Evolutionary conservation across 2,113 vertebrate genomes (phyloP).

Genomic region (Anguilla japonica): DNA sequence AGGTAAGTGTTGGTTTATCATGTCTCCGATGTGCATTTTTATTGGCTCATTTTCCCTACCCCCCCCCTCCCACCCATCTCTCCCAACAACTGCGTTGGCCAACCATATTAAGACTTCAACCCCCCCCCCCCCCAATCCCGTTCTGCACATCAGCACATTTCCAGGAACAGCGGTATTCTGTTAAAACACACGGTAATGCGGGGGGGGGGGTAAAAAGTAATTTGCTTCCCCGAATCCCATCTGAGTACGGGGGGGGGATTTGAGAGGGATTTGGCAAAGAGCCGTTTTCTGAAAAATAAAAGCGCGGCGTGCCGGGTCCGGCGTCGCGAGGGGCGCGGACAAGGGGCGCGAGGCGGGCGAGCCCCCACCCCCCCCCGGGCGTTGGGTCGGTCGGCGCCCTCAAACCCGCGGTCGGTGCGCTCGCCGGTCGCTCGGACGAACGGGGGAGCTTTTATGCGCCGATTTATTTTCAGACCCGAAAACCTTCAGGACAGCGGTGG

Average conservation of each 20-base stretch:
- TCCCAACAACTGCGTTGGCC: no score
- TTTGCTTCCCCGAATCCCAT: constrained; percentile 5
- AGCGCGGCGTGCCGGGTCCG: neutral
- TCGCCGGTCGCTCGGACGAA: constrained; percentile 41
- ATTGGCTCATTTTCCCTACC: neutral
- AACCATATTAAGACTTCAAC: neutral
- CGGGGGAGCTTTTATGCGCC: constrained; percentile 43
- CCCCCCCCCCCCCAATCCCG: constrained; percentile 6
- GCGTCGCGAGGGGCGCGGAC: neutral
- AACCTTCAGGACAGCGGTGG: constrained; percentile 25
- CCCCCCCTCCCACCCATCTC: neutral
- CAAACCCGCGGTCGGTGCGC: constrained; percentile 53
- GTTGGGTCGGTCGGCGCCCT: constrained; percentile 43
- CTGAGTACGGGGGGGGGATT: neutral
- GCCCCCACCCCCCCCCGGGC: neutral
- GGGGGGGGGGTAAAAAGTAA: neutral
- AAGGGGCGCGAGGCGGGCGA: neutral
- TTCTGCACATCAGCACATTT: neutral
- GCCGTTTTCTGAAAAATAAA: neutral
- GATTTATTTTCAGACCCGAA: constrained; percentile 34
- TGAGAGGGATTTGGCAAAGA: constrained; percentile 1
- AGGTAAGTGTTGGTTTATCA: constrained; percentile 15
- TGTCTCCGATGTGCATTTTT: constrained; percentile 17
- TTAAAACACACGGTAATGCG: constrained; percentile 6
- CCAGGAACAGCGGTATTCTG: neutral